These are phyloP conservation scores for Atractosteus spatula DNA, from an alignment of 2,113 vertebrate species.

Conservation along the genomic window DNA sequence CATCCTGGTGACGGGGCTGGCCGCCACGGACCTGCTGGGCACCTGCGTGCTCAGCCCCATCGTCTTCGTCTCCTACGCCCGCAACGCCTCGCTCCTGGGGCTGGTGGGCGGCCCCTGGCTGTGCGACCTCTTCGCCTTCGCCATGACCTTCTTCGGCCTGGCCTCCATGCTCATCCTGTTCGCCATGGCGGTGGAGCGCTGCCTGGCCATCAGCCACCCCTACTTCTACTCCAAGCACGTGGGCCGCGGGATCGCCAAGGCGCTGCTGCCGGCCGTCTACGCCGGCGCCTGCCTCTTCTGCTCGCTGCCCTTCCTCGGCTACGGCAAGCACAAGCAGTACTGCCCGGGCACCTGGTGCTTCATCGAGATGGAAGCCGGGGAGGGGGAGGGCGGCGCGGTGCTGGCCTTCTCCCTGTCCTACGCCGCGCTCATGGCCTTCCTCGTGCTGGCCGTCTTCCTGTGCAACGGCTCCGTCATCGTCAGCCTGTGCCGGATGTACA, in stretches of 20 bases:
- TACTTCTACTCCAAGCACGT: slow-evolving; percentile 78
- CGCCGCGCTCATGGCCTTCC: slow-evolving; percentile 70
- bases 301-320: slow-evolving; percentile 68
- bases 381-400: slow-evolving; percentile 30
- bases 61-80: slow-evolving; percentile 79
- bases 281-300: slow-evolving; percentile 72
- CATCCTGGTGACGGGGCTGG: slow-evolving; percentile 83
- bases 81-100: slow-evolving; percentile 58
- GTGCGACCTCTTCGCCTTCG: slow-evolving; percentile 76
- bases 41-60: slow-evolving; percentile 81
- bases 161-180: slow-evolving; percentile 80
- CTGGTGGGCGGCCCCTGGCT: slow-evolving; percentile 53
- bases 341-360: slow-evolving; percentile 89
- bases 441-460: slow-evolving; percentile 71
- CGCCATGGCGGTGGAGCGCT: slow-evolving; percentile 84
- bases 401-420: slow-evolving; percentile 81
- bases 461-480: slow-evolving; percentile 82
- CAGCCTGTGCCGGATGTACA: slow-evolving; percentile 83
- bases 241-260: slow-evolving; percentile 63
- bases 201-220: slow-evolving; percentile 85
- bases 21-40: slow-evolving; percentile 79
- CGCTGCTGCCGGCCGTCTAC: slow-evolving; percentile 65
- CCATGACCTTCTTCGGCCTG: slow-evolving; percentile 82
- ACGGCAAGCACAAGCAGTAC: slow-evolving; percentile 79
- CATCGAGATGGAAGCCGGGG: slow-evolving; percentile 69